Conservation (phyloP, 1,140 invertebrate genomes). For the Euura lappo region DNA sequence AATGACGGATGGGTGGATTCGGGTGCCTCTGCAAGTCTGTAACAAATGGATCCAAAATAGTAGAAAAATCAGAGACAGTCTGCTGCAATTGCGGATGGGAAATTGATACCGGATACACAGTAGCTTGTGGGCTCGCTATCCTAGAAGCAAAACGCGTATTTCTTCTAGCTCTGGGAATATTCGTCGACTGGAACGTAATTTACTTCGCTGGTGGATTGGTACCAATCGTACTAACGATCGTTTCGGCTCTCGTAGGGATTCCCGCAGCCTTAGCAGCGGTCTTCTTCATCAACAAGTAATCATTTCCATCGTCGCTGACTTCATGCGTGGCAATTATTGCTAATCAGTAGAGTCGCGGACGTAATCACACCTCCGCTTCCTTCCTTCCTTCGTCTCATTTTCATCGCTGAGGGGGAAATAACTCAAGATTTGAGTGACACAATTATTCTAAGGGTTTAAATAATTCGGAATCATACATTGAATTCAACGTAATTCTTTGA, state of each 20-base stretch:
- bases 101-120: slow-evolving; percentile 33
- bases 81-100: slow-evolving; percentile 42
- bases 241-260: slow-evolving; percentile 43
- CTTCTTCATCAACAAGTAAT: slow-evolving; percentile 43
- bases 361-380: too few relatives aligned
- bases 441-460: too few relatives aligned
- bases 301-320: too few relatives aligned
- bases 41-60: slow-evolving; percentile 8
- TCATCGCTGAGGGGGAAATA: too few relatives aligned
- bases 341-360: too few relatives aligned
- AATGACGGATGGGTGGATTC: slow-evolving; percentile 1
- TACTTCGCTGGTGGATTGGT: slow-evolving; percentile 43
- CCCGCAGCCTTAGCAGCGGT: slow-evolving; percentile 41
- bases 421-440: too few relatives aligned
- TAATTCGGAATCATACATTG: too few relatives aligned
- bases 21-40: neutral
- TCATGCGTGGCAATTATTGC: too few relatives aligned
- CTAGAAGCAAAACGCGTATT: slow-evolving; percentile 50
- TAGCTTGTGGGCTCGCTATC: slow-evolving; percentile 41
- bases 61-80: neutral
- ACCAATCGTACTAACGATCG: slow-evolving; percentile 42
- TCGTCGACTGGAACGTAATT: slow-evolving; percentile 45
- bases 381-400: too few relatives aligned
- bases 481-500: too few relatives aligned
- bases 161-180: slow-evolving; percentile 43